Percentiles rank a stretch among this genome's conserved stretches.
These are phyloP conservation scores for Iselma pallidipennis DNA, from an alignment of 2,888 invertebrate species.

Conservation along the genomic window DNA sequence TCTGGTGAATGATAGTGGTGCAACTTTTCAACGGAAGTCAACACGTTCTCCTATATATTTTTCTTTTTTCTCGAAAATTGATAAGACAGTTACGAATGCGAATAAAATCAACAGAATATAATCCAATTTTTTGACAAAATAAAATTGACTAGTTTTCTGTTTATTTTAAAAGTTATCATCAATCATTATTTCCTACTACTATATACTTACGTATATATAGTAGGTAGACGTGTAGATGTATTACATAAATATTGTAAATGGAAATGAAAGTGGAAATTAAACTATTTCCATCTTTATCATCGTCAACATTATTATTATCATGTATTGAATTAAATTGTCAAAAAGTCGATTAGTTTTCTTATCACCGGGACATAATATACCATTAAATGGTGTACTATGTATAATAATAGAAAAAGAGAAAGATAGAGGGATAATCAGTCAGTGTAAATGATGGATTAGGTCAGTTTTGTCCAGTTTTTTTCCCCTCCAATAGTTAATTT, in stretches of 20 bases:
- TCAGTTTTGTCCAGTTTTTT: no score
- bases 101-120: not conserved
- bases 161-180: not conserved
- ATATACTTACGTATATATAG: not conserved
- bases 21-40: not conserved
- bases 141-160: not conserved
- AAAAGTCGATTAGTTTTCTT: not conserved
- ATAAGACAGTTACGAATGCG: not conserved
- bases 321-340: not conserved
- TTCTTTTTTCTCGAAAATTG: not conserved
- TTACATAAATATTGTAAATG: not conserved
- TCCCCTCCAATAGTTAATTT: not conserved
- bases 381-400: not conserved
- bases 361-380: no score
- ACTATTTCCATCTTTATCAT: not conserved
- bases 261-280: not conserved
- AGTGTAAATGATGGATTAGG: not conserved
- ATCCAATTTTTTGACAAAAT: no score
- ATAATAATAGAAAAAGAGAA: not conserved
- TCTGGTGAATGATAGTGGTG: not conserved
- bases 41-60: not conserved
- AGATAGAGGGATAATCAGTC: not conserved
- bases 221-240: not conserved
- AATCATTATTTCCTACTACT: not conserved
- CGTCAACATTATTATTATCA: not conserved